Base-by-base conservation (phyloP, 2,888 invertebrate genomes). In the Mactromeris polynyma region DNA sequence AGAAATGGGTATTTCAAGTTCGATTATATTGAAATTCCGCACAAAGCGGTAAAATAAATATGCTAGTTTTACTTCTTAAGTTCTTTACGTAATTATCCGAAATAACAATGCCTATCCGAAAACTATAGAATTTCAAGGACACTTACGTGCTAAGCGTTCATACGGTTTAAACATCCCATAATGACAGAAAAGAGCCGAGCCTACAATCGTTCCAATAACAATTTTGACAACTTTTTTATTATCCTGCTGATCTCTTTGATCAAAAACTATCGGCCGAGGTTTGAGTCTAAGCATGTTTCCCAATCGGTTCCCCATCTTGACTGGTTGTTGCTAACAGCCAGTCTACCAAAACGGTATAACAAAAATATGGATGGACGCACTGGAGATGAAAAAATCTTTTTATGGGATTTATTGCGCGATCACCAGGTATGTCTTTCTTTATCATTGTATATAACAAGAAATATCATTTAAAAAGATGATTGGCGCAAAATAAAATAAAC, bases 91-190 rank as follows among this genome's bases (percentile, higher is more conserved):
- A 73, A 73, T 4, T 73, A 73, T 73, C 73, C 73, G 73, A 73
- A 73, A 73, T 36, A 36, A 58, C 9, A 26, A 64, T 14, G 6
- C 11, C 31, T 69, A 69, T 82, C 82, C 82, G 82, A 82, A 82
- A 33, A 64, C 38, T 69, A 82, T 26, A 14, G 7, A n/a, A 82
- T 11, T 64, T 69, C 82, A 82, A 82, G 82, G 82, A n/a, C 83
- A 83, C 42, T 83, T 19, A 83, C 69, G 17, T 73, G 42, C 42
- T 19, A 19, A 73, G 17, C n/a, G 36, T 4, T 26, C 11, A 73
- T 36, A 73, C 36, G 73, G 73, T 19, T 14, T 31, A 4, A 36
- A 21, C 36, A 73, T 73, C 6, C 73, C 73, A 33, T 33, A 73
- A 33, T 73, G 36, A 36, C 33, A 19, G 36, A 73, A 33, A 19